phyloP scores from a whole-genome alignment of 2,888 invertebrate species.

The Trisateles emortualis region DNA sequence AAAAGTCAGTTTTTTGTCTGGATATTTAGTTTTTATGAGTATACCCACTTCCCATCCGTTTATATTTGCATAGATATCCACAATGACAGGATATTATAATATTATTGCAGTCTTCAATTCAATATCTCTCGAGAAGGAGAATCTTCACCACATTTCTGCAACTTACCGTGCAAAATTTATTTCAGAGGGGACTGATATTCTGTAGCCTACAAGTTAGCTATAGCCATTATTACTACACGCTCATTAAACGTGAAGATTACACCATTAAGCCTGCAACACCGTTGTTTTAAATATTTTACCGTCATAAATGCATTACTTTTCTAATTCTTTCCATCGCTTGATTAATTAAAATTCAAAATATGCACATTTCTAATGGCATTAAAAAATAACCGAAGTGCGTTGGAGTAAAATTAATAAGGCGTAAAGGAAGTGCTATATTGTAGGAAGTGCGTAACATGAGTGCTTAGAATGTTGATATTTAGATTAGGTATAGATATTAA shows the following conservation, averaged over 20 bases:
- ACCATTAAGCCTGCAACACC: not conserved
- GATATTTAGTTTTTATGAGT: too few species aligned
- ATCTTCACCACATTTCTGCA: too few species aligned
- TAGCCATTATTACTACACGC: not conserved
- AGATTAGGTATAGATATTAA: constrained; percentile 13
- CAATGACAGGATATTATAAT: too few species aligned
- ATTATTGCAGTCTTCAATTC: too few species aligned
- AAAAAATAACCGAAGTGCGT: constrained; percentile 6
- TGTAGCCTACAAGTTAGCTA: too few species aligned
- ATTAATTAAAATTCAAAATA: constrained; percentile 11
- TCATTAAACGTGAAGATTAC: not conserved
- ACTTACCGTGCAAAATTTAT: too few species aligned
- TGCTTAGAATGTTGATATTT: constrained; percentile 17
- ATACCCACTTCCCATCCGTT: too few species aligned
- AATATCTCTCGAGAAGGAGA: too few species aligned
- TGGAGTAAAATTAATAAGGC: constrained; percentile 9
- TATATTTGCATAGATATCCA: too few species aligned
- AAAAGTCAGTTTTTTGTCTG: too few species aligned
- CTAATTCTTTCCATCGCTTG: not conserved
- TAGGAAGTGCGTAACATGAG: constrained; percentile 19
- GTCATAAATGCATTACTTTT: not conserved
- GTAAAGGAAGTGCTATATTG: constrained; percentile 9
- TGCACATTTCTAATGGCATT: constrained; percentile 5
- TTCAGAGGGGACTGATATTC: too few species aligned
- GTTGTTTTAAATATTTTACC: not conserved